Percentiles rank a stretch among this genome's conserved stretches.
Conservation (phyloP, 92 coral and sea anemone genomes). For the Pocillopora meandrina region DNA sequence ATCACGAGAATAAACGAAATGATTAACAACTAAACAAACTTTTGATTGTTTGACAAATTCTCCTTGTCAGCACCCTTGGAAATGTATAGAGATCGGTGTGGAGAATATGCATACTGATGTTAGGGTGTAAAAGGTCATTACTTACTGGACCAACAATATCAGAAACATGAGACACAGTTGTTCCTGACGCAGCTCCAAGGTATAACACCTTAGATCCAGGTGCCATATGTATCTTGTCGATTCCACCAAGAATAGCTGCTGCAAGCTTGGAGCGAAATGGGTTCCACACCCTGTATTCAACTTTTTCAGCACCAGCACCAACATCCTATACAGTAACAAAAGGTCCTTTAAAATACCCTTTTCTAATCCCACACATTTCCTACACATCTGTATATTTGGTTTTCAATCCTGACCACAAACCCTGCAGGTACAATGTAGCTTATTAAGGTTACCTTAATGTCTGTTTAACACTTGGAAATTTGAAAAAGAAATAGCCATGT, state of each 20-base stretch:
- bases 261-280: constrained; percentile 99
- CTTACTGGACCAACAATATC: constrained; percentile 99
- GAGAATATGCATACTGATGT: too few relatives aligned
- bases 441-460: too few relatives aligned
- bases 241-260: constrained; percentile 98
- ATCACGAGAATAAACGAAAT: too few relatives aligned
- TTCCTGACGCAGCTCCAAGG: constrained; percentile 99
- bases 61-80: too few relatives aligned
- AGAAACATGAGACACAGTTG: constrained; percentile 98
- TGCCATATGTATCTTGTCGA: constrained; percentile 91
- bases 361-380: background rate
- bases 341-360: background rate
- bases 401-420: too few relatives aligned
- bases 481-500: too few relatives aligned
- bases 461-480: too few relatives aligned
- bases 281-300: constrained; percentile 99
- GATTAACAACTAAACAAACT: too few relatives aligned
- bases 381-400: too few relatives aligned
- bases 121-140: background rate
- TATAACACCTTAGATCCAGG: constrained; percentile 98
- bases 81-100: too few relatives aligned
- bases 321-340: background rate
- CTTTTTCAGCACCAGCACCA: constrained; percentile 84
- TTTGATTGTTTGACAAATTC: too few relatives aligned
- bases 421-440: too few relatives aligned